Conservation (phyloP, 2,888 invertebrate species). For the Abrostola triplasia region DNA sequence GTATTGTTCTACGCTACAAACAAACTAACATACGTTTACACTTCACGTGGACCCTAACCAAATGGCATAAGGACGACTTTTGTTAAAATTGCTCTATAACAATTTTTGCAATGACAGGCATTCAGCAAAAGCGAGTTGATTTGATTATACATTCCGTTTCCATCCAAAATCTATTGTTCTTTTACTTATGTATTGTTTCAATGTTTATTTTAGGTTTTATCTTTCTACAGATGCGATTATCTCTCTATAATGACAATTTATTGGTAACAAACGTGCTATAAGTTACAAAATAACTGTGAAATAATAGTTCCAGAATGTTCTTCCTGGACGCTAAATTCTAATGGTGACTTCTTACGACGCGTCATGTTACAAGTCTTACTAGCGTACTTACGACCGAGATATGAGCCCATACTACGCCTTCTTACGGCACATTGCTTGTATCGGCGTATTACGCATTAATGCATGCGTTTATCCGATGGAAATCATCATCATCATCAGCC, state of each 20-base stretch:
- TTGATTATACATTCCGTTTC: slow-evolving; percentile 76
- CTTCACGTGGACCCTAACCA: slow-evolving; percentile 26
- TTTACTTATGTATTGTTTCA: slow-evolving; percentile 44
- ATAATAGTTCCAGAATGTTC: too few relatives aligned
- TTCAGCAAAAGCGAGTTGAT: slow-evolving; percentile 73
- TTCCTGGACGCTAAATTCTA: too few relatives aligned
- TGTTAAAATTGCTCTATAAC: background rate
- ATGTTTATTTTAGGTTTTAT: slow-evolving; percentile 7
- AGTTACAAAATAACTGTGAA: too few relatives aligned
- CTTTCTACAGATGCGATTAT: background rate
- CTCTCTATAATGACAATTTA: background rate
- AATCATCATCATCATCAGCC: too few relatives aligned
- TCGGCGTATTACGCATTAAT: too few relatives aligned
- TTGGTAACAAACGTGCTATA: too few relatives aligned
- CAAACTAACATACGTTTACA: slow-evolving; percentile 45
- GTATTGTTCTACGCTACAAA: slow-evolving; percentile 73
- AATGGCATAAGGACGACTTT: slow-evolving; percentile 47
- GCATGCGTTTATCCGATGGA: too few relatives aligned
- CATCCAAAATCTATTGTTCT: slow-evolving; percentile 68
- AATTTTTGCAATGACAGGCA: slow-evolving; percentile 41
- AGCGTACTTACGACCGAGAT: too few relatives aligned
- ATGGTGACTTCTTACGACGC: too few relatives aligned
- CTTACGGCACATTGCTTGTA: too few relatives aligned
- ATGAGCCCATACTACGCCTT: too few relatives aligned
- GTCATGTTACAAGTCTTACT: too few relatives aligned